phyloP scores from a whole-genome alignment of 1,140 invertebrate genomes.

The Drosophila arizonae region DNA sequence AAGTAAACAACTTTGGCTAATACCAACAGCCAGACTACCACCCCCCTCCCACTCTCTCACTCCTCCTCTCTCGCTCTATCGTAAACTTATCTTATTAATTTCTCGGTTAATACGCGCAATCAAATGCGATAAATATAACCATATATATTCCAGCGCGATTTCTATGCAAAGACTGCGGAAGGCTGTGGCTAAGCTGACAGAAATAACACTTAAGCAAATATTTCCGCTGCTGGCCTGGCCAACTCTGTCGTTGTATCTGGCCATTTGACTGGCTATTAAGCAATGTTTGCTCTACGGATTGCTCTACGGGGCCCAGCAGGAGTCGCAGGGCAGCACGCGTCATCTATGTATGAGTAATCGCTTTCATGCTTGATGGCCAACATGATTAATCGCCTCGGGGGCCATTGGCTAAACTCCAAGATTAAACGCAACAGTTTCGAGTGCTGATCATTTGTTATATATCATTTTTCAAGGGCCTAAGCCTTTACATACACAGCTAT shows the following conservation, averaged over 20 bases:
- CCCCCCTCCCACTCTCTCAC: conserved; percentile 6
- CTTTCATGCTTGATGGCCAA: conserved; percentile 78
- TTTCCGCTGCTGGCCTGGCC: conserved; percentile 42
- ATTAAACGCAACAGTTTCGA: conserved; percentile 79
- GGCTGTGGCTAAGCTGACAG: conserved; percentile 68
- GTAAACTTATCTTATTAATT: conserved; percentile 79
- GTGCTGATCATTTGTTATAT: conserved; percentile 76
- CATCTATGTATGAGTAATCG: conserved; percentile 79
- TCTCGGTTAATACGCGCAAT: conserved; percentile 77
- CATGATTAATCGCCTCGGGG: conserved; percentile 71
- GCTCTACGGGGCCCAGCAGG: no score
- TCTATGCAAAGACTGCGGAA: neutral
- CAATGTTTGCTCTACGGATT: conserved; percentile 60
- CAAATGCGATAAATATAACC: conserved; percentile 80
- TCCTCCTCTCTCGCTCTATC: conserved; percentile 9
- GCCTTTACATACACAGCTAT: conserved; percentile 4
- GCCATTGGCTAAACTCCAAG: conserved; percentile 74
- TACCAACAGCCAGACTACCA: conserved; percentile 50
- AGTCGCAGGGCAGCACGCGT: conserved; percentile 1
- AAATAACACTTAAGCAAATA: conserved; percentile 81
- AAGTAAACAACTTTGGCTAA: conserved; percentile 74
- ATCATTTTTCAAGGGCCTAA: conserved; percentile 19
- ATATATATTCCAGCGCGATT: conserved; percentile 77
- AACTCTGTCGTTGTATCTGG: conserved; percentile 45
- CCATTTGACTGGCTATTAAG: conserved; percentile 69